phyloP scores from a whole-genome alignment of 2,888 invertebrate species.

The Operophtera brumata region DNA sequence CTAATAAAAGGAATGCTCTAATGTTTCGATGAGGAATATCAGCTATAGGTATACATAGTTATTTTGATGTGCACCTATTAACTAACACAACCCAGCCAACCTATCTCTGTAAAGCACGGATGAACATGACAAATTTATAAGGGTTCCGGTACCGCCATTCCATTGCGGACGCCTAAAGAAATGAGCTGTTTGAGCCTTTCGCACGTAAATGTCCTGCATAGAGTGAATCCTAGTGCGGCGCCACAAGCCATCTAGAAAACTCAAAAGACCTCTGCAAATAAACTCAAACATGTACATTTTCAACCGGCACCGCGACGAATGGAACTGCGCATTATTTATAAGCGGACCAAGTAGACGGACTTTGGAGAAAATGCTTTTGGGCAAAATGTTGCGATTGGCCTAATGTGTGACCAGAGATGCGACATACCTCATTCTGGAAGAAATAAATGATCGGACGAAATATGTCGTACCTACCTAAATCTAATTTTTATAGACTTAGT shows the following conservation, averaged over 20 bases:
- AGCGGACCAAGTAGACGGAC: conserved; percentile 32
- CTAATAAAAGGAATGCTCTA: too few relatives aligned
- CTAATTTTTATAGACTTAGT: too few relatives aligned
- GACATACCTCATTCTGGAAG: too few relatives aligned
- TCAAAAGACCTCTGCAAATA: conserved; percentile 55
- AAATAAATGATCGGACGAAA: too few relatives aligned
- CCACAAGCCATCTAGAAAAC: conserved; percentile 51
- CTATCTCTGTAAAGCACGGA: conserved; percentile 12
- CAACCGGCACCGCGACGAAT: conserved; percentile 31
- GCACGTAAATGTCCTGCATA: conserved; percentile 36
- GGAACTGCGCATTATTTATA: conserved; percentile 39
- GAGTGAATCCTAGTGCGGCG: conserved; percentile 45
- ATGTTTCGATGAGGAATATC: too few relatives aligned
- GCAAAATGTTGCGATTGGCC: too few relatives aligned
- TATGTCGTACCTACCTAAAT: too few relatives aligned
- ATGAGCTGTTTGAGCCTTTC: conserved; percentile 37
- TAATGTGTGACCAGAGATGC: too few relatives aligned
- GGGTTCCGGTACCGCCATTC: conserved; percentile 14
- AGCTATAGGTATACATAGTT: not conserved
- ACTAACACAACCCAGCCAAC: conserved; percentile 1
- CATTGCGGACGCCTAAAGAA: conserved; percentile 28
- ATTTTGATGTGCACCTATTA: not conserved
- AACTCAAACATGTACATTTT: conserved; percentile 43
- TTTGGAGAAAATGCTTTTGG: conserved; percentile 3
- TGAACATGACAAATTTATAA: conserved; percentile 25